Evolutionary conservation across 1,140 invertebrate species (phyloP).

Genomic region (Spodoptera frugiperda): DNA sequence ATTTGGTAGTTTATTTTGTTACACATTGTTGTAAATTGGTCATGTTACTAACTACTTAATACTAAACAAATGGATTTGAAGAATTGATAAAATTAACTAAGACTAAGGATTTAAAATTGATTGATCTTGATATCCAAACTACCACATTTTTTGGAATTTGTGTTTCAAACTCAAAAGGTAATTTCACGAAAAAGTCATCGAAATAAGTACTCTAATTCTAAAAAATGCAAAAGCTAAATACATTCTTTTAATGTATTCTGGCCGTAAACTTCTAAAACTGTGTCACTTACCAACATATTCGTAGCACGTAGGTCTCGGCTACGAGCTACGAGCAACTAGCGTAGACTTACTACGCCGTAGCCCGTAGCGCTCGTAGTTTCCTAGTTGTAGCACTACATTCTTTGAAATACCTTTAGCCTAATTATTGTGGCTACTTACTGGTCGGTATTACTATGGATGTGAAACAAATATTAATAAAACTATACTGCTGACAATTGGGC

Average conservation of each 20-base stretch:
- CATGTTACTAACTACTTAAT: too few species aligned
- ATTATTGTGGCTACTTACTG: neutral
- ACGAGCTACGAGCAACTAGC: conserved; percentile 22
- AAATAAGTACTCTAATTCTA: neutral
- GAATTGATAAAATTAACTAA: too few species aligned
- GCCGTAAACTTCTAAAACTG: neutral
- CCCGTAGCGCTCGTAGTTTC: neutral
- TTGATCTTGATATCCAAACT: too few species aligned
- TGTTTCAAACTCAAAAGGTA: too few species aligned
- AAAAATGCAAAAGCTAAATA: neutral
- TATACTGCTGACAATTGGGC: too few species aligned
- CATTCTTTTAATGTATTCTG: neutral
- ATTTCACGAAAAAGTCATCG: neutral
- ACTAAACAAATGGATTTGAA: too few species aligned
- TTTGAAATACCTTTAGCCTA: conserved; percentile 8
- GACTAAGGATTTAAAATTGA: too few species aligned
- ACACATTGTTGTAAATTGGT: too few species aligned
- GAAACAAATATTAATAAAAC: neutral
- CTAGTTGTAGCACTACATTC: neutral
- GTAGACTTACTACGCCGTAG: conserved; percentile 24
- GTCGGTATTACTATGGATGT: neutral
- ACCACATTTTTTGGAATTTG: too few species aligned
- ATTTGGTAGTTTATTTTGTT: too few species aligned
- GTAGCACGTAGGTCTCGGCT: conserved; percentile 12
- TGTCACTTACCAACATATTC: conserved; percentile 15